phyloP scores from a whole-genome alignment of 2,113 vertebrate genomes.

The Odocoileus virginianus region DNA sequence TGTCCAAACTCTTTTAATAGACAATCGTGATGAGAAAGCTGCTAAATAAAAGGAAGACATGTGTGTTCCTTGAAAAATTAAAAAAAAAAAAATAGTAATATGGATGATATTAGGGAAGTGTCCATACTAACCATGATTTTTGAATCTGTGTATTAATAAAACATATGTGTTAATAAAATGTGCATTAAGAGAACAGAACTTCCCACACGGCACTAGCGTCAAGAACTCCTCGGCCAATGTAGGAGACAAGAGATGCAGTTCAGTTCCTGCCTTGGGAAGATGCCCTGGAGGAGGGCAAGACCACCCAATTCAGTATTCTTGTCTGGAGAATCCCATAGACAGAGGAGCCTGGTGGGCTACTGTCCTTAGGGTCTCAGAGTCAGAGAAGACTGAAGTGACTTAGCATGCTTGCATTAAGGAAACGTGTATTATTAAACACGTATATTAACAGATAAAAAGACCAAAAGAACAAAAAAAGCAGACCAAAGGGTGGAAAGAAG shows the following conservation, averaged over 20 bases:
- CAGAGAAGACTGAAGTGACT: not conserved
- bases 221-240: not conserved
- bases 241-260: not conserved
- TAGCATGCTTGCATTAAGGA: not conserved
- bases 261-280: not conserved
- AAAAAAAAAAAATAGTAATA: not conserved
- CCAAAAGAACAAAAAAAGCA: not conserved
- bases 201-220: not conserved
- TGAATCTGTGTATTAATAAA: not conserved
- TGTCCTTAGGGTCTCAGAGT: not conserved
- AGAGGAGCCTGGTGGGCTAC: not conserved
- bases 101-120: not conserved
- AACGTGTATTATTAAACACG: not conserved
- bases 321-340: not conserved
- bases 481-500: not conserved
- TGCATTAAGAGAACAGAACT: not conserved
- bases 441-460: not conserved
- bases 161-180: not conserved
- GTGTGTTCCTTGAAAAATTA: not conserved
- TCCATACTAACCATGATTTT: not conserved
- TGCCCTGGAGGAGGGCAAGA: not conserved
- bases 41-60: not conserved
- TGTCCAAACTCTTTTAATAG: not conserved
- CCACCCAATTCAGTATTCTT: not conserved
- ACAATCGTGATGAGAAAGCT: not conserved